Base-by-base conservation (phyloP, 2,888 invertebrate species). In the Acrocyrtus sp. region DNA sequence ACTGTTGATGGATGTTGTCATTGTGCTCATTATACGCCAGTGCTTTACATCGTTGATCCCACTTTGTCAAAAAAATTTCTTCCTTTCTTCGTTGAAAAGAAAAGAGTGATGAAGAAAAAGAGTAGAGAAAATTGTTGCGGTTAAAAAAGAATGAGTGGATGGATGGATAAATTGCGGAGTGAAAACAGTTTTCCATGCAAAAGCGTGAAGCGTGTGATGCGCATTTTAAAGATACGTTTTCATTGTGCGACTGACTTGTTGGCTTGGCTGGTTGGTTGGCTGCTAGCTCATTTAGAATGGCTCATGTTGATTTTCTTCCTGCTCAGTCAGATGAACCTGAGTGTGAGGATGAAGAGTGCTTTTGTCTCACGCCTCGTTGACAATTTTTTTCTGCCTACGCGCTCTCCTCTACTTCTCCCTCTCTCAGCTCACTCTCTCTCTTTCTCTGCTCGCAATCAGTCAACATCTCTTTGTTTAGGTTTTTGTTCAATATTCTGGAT, bases 281-380 rank as follows among this genome's bases (percentile, higher is more conserved):
- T 34, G 34, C 34, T 34, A 34, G 34, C 34, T 34, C 34, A 34
- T 34, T 34, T 34, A 34, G 34, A 5, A 34, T 34, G 34, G 34
- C 34, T 34, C 12, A 34, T 34, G 34, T 34, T 34, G 34, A 34
- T 34, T 34, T 34, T 34, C 34, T 34, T 34, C 34, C 34, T 34
- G 34, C 12, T 34, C 34, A 34, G 6, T 34, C 34, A 34, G 34
- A 34, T 34, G 34, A 34, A 34, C 34, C 34, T 34, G 34, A 34
- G 34, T 34, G 34, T 34, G 34, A 34, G 34, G 34, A 34, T 34
- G n/a, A 21, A 60, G 45, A 47, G 45, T 21, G 45, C 56, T 56
- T 56, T 66, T 66, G 56, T 66, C 66, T 48, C 56, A 56, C 66
- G 66, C 66, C 47, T 66, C 56, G 66, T 66, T 66, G 66, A 66